Base-by-base conservation (phyloP, 2,797 vertebrate species). In the Eospalax fontanierii region DNA sequence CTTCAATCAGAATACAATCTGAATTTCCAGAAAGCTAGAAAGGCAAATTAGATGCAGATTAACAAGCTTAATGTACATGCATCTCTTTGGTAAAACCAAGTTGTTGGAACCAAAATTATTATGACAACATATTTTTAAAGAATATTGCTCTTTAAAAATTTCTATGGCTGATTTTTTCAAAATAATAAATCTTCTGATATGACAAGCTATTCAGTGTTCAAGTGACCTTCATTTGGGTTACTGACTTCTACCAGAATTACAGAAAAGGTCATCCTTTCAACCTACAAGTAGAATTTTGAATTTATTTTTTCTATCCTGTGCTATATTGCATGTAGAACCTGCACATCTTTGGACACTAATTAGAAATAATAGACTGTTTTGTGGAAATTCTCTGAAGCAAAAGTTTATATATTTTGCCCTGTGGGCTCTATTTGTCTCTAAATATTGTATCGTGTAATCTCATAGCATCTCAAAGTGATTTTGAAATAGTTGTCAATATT, bases 341-440 rank as follows among this genome's bases (percentile, higher is more conserved):
- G 90, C 14, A 76, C 12, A 19, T 76, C 26, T 83, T 70, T 75
- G 57, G 74, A 92, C 40, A 70, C 82, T 74, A 68, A 93, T 91
- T 94, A 90, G 66, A 93, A 96, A 28, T 21, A 91, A 93, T n/a
- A 43, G 46, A 88, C 40, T 40, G 92, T 92, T 89, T 96, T 33
- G 79, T 90, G 50, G 65, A 96, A 95, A 73, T 90, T 87, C 19
- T 88, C 40, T 81, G 28, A 84, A 92, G 46, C 33, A 70, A 24
- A 89, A 87, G 40, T 90, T 82, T 93, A 65, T 3, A 95, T 94
- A 46, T 26, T 70, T 2, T 35, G 6, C 54, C 24, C 16, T 30
- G 0, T 76, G 35, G 21, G 38, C 18, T 95, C 26, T 78, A 86
- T 76, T 93, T 94, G 59, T 21, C 21, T 26, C 38, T 86, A 87